A percentile compares a stretch with the other conserved stretches of the same genome.
These are phyloP conservation scores for Pelecanus crispus DNA, from an alignment of 2,113 vertebrate species.

Conservation along the genomic window DNA sequence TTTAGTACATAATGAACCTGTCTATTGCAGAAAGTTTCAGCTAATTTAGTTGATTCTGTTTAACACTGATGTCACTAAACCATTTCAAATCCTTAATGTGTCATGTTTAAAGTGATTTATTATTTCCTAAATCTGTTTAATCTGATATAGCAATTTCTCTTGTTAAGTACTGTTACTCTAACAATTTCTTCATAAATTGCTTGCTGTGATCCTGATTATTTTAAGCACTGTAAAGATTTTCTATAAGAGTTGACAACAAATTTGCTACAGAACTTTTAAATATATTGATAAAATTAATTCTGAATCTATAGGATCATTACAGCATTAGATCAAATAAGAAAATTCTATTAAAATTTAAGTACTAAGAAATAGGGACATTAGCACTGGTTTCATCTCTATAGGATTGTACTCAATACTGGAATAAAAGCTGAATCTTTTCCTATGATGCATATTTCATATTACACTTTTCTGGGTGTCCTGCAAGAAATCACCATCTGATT, in stretches of 20 bases:
- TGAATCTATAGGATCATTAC: background rate
- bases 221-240: background rate
- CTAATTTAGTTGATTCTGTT: background rate
- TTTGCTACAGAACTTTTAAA: background rate
- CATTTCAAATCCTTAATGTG: background rate
- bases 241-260: background rate
- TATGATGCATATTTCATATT: background rate
- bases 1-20: background rate
- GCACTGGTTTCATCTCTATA: background rate
- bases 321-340: background rate
- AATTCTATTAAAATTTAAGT: background rate
- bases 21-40: background rate
- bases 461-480: background rate
- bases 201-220: background rate
- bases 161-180: background rate
- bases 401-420: background rate
- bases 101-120: background rate
- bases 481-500: background rate
- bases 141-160: background rate
- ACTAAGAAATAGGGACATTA: background rate
- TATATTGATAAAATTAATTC: background rate
- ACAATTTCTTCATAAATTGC: background rate
- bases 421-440: background rate
- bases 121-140: background rate
- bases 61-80: background rate